Evolutionary conservation across 2,888 invertebrate genomes (phyloP), one percentile per base, ranked within the genome.

Genomic region (Agonopterix heracliana): DNA sequence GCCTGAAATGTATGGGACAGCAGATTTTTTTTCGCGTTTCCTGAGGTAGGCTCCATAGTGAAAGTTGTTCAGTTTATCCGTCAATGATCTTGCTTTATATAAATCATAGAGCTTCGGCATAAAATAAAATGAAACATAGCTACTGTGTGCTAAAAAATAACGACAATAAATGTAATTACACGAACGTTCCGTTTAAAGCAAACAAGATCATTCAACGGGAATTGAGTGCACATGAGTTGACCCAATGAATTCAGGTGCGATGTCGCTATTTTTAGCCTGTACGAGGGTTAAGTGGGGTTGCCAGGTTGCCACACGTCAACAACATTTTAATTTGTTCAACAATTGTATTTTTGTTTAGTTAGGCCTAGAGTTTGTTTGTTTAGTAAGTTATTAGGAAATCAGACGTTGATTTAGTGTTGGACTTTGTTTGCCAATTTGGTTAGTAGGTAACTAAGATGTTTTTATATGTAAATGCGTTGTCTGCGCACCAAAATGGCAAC

Each of bases 261-360:
- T 53, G 46, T 52, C 51, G 54, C 53, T 73, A 71, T 73, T 64
- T 68, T 63, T 61, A 67, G 56, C 34, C 45, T 26, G 45, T 52
- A 59, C 55, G 55, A 65, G 66, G 68, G 69, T 63, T 54, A 53
- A 60, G 60, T 63, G 54, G 51, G 57, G 59, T 46, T 36, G 9
- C 35, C 7, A 35, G 35, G n/a, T n/a, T 35, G 9, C 69, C 64
- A 66, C 51, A 48, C 48, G 54, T 61, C 55, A 14, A 14, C 4
- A 14, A 41, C 44, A 51, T 59, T 56, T 55, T 62, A 59, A 57
- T 60, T 55, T 47, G 48, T 54, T 48, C 41, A 13, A 35, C 35
- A 12, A 41, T 9, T 17, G 9, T 11, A 26, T 43, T 45, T 9
- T 8, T 54, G 57, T 69, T 64, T 66, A 43, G 48, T 62, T 58